Evolutionary conservation across 2,888 invertebrate genomes (phyloP).

Genomic region (Chalcis sispes): DNA sequence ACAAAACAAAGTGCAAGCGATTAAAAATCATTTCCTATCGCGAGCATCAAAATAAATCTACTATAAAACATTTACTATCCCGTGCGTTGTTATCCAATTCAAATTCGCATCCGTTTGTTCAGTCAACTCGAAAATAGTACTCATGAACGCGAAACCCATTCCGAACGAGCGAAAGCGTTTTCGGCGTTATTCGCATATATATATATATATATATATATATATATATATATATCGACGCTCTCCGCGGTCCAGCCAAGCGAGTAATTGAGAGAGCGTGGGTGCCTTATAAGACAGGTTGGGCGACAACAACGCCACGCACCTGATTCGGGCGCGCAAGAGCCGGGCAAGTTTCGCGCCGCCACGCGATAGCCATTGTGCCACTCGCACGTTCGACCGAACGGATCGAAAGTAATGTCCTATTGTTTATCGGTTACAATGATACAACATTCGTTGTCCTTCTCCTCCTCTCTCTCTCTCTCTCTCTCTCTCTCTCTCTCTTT

Average conservation of each 20-base stretch:
- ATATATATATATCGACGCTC: too few species aligned
- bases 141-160: too few species aligned
- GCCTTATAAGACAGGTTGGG: conserved; percentile 8
- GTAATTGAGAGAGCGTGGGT: conserved; percentile 30
- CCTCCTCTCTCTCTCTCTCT: not conserved
- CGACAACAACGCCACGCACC: conserved; percentile 37
- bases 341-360: conserved; percentile 15
- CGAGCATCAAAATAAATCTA: too few species aligned
- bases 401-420: conserved; percentile 67
- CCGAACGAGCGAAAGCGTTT: too few species aligned
- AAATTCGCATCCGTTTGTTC: too few species aligned
- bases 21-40: too few species aligned
- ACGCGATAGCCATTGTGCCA: conserved; percentile 64
- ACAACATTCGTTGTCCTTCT: conserved; percentile 55
- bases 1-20: too few species aligned
- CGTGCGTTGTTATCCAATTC: too few species aligned
- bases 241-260: conserved; percentile 4
- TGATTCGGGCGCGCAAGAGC: conserved; percentile 35
- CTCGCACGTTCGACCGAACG: conserved; percentile 37
- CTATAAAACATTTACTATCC: too few species aligned
- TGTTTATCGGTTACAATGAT: conserved; percentile 68
- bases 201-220: too few species aligned
- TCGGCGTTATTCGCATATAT: too few species aligned
- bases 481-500: conserved; percentile 44
- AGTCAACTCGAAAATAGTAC: too few species aligned